Conservation (phyloP, 2,797 vertebrate genomes). For the Pseudomugil gertrudae region DNA sequence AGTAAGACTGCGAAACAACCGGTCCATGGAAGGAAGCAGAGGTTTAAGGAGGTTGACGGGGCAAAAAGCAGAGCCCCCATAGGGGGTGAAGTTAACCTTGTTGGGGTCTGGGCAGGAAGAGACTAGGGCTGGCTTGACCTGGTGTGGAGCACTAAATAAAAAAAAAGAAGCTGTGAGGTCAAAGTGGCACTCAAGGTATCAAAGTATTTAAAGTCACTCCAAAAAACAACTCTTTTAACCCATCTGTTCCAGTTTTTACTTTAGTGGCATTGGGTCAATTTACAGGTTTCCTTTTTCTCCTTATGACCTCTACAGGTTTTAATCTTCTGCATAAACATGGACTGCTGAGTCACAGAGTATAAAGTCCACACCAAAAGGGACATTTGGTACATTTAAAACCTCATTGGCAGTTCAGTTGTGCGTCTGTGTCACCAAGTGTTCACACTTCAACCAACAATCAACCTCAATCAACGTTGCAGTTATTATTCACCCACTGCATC, state of each 20-base stretch:
- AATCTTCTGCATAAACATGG: too few relatives aligned
- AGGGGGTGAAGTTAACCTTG: slow-evolving; percentile 91
- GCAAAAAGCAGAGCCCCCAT: slow-evolving; percentile 90
- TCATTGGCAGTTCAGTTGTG: not conserved
- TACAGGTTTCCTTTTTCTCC: not conserved
- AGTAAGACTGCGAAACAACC: slow-evolving; percentile 84
- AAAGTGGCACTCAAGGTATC: not conserved
- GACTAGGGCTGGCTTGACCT: slow-evolving; percentile 70
- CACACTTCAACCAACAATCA: too few relatives aligned
- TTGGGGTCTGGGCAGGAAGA: slow-evolving; percentile 92
- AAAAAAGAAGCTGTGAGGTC: slow-evolving; percentile 7
- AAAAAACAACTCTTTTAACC: not conserved
- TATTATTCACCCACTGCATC: too few relatives aligned
- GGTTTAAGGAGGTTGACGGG: slow-evolving; percentile 88
- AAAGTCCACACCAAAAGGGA: not conserved
- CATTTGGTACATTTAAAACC: not conserved
- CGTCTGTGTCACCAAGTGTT: too few relatives aligned
- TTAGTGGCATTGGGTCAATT: not conserved
- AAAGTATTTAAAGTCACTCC: not conserved
- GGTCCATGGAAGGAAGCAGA: slow-evolving; percentile 85
- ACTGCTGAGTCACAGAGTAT: not conserved
- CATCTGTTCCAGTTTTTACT: not conserved
- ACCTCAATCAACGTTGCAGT: too few relatives aligned
- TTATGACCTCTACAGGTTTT: too few relatives aligned
- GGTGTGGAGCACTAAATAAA: slow-evolving; percentile 70